phyloP scores from a whole-genome alignment of 2,797 vertebrate genomes.

The Lemur catta region DNA sequence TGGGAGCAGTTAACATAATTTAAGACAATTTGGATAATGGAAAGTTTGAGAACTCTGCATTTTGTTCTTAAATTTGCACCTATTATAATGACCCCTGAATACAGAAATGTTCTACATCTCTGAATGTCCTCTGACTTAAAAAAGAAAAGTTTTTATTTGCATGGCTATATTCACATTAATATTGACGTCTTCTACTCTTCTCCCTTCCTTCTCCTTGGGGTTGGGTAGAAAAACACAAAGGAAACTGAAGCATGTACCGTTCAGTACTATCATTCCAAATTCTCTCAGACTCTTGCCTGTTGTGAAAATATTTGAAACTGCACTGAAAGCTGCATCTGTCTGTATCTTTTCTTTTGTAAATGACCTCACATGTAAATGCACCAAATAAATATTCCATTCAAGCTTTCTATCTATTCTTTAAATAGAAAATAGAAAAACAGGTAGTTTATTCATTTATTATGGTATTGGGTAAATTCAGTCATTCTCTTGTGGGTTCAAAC shows the following conservation, averaged over 20 bases:
- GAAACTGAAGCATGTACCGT: constrained; percentile 85
- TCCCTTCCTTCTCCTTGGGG: constrained; percentile 38
- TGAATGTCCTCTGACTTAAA: constrained; percentile 49
- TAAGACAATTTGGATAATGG: background rate
- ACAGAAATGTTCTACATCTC: constrained; percentile 57
- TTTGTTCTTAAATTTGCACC: constrained; percentile 53
- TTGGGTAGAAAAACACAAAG: constrained; percentile 63
- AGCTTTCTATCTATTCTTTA: constrained; percentile 77
- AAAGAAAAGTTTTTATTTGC: constrained; percentile 83
- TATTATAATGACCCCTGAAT: background rate
- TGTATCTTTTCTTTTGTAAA: constrained; percentile 88
- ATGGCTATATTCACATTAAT: constrained; percentile 81
- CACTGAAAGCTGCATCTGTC: constrained; percentile 87
- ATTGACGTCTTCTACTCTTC: constrained; percentile 71
- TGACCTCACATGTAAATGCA: constrained; percentile 86
- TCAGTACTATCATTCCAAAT: constrained; percentile 83
- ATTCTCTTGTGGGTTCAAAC: background rate
- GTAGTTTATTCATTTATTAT: constrained; percentile 14
- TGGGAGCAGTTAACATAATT: background rate
- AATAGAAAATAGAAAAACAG: constrained; percentile 49
- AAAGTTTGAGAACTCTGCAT: constrained; percentile 17
- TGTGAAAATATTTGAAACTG: constrained; percentile 84
- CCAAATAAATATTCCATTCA: constrained; percentile 87
- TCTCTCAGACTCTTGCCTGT: constrained; percentile 83
- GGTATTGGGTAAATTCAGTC: background rate